Evolutionary conservation across 2,797 vertebrate genomes (phyloP), one percentile per base, ranked within the genome.

Genomic region (Onychomys leucogaster): DNA sequence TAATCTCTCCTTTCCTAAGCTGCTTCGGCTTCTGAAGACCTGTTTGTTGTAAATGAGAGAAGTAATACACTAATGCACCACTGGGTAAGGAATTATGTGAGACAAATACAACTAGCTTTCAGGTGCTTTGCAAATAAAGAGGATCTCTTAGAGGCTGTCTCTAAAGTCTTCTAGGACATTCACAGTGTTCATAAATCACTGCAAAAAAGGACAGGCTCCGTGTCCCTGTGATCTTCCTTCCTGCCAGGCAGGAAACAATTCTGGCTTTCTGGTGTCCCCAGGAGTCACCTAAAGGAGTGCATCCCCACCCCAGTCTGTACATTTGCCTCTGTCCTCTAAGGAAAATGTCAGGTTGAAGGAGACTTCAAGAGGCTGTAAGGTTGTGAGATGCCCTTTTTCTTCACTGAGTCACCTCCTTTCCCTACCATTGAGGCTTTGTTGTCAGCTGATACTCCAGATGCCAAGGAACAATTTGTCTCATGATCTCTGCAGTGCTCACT

Each of bases 151-250:
- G 16, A 91, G 90, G 13, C 46, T 75, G 16, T 80, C 29, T 93
- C 41, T 82, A 78, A 91, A 86, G 5, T 55, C 32, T 88, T 91
- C 59, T 67, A 86, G 57, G 43, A 85, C 43, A 94, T 49, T 86
- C 0, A 14, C 2, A 11, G 32, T 73, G 34, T 83, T 5, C 11
- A 37, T 89, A 41, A 27, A 29, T 86, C 29, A 67, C 5, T 8
- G 5, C 11, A 41, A 7, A 69, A 69, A 25, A 87, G 37, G 25
- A 43, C 41, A 80, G 55, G n/a, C 87, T 41, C 11, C 6, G 0
- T 21, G 17, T 12, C 63, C 63, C 6, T 76, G 3, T 65, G 2
- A 7, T 25, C 34, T 87, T 59, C 55, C 63, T 13, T 63, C 0
- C 0, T 14, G 13, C 27, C 10, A 57, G 21, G 23, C 21, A 52